Conservation (phyloP, 2,113 vertebrate genomes). For the Dendropsophus ebraccatus region DNA sequence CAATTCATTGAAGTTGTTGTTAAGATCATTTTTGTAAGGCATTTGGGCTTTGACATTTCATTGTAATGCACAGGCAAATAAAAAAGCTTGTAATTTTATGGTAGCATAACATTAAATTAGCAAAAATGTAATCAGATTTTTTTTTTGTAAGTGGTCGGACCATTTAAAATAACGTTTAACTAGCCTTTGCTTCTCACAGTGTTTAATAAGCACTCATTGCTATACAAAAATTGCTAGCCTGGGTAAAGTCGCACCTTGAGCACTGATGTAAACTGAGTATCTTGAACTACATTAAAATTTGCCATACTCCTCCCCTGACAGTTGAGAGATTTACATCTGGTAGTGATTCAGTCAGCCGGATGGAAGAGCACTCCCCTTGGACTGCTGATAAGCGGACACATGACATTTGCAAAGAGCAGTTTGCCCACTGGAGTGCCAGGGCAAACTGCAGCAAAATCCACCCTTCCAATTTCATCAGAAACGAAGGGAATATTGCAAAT, state of each 20-base stretch:
- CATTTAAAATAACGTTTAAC: constrained; percentile 7
- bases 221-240: constrained; percentile 86
- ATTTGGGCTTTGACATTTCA: neutral
- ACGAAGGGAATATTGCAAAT: constrained; percentile 97
- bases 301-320: constrained; percentile 90
- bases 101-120: constrained; percentile 13
- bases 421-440: constrained; percentile 84
- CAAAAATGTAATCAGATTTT: constrained; percentile 6
- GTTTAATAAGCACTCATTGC: constrained; percentile 87
- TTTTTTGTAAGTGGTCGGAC: neutral
- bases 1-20: neutral
- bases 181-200: constrained; percentile 69
- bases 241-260: constrained; percentile 87
- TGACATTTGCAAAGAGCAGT: constrained; percentile 98
- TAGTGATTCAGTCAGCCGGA: constrained; percentile 91
- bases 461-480: constrained; percentile 93
- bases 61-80: neutral
- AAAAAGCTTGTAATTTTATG: neutral
- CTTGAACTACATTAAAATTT: constrained; percentile 99
- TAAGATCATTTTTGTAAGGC: neutral
- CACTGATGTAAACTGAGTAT: constrained; percentile 97
- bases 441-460: constrained; percentile 85
- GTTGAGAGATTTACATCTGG: constrained; percentile 96
- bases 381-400: constrained; percentile 94
- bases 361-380: constrained; percentile 89